Base-by-base conservation (phyloP, 2,113 vertebrate species). In the Diphyllodes magnificus region DNA sequence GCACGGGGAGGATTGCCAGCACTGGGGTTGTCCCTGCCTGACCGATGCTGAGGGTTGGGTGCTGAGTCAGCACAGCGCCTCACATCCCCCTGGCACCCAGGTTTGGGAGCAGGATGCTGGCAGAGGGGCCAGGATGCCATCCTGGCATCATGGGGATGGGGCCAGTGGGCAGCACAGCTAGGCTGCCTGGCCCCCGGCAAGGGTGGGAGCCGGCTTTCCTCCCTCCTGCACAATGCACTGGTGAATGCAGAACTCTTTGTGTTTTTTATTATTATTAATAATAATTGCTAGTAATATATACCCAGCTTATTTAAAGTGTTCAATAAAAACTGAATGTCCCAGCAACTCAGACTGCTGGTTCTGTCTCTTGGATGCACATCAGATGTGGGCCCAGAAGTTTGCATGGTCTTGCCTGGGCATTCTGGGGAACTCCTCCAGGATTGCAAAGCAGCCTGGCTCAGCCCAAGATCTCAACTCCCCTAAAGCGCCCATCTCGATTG, bases 231-330 rank as follows among this genome's bases (percentile, higher is more conserved):
- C 76, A 69, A 77, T 54, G 87, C 96, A 95, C 95, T 87, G 90
- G 92, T 88, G 92, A 80, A 92, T 88, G 94, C 87, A 65, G 82
- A 92, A 87, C 92, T 96, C 79, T 50, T 90, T 90, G 94, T 91
- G 77, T 25, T 85, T 96, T 94, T 90, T 93, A 68, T 83, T 91
- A 86, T 82, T 90, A 92, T 60, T 91, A 81, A 7, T 88, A 93
- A 88, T 71, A 95, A 95, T 93, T 73, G 94, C 96, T 83, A 94
- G 93, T 97, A 96, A 96, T 96, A 95, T 97, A 97, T 96, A 91
- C 88, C 56, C 87, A 35, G 91, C 95, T 96, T 97, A 95, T 96
- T 97, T 97, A 94, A 97, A 86, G 96, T 97, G 96, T 96, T 97
- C 83, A 69, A 40, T 94, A 89, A 97, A 97, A 59, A 28, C 50